Evolutionary conservation across 2,888 invertebrate genomes (phyloP).

Genomic region (Serripes groenlandicus): DNA sequence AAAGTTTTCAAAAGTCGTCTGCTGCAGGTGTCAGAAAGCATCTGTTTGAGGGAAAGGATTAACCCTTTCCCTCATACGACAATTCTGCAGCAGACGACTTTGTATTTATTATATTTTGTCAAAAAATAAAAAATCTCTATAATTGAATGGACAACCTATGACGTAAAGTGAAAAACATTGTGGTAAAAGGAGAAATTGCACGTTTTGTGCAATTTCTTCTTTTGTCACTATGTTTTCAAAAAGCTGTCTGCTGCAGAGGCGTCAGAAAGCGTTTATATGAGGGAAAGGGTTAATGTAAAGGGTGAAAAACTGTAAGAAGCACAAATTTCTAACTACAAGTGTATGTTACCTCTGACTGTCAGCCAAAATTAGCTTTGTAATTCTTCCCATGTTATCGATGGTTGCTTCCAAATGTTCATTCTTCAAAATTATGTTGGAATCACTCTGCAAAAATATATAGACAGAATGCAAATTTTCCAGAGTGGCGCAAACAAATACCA

Average conservation of each 20-base stretch:
- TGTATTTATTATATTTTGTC: no score
- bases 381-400: constrained; percentile 75
- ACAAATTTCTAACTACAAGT: background rate
- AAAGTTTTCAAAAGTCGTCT: no score
- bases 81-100: no score
- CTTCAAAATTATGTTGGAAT: constrained; percentile 15
- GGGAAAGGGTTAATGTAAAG: background rate
- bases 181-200: background rate
- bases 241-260: background rate
- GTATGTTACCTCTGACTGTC: constrained; percentile 64
- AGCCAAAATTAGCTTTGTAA: constrained; percentile 59
- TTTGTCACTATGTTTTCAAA: background rate
- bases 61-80: no score
- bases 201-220: background rate
- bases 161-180: background rate
- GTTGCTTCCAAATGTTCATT: constrained; percentile 73
- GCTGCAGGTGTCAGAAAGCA: no score
- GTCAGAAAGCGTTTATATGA: background rate
- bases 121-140: no score
- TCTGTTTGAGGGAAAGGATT: no score
- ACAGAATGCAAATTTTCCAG: background rate
- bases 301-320: background rate
- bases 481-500: background rate
- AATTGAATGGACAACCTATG: no score
- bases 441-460: constrained; percentile 32